Evolutionary conservation across 2,797 vertebrate genomes (phyloP).

Genomic region (Furcifer pardalis): DNA sequence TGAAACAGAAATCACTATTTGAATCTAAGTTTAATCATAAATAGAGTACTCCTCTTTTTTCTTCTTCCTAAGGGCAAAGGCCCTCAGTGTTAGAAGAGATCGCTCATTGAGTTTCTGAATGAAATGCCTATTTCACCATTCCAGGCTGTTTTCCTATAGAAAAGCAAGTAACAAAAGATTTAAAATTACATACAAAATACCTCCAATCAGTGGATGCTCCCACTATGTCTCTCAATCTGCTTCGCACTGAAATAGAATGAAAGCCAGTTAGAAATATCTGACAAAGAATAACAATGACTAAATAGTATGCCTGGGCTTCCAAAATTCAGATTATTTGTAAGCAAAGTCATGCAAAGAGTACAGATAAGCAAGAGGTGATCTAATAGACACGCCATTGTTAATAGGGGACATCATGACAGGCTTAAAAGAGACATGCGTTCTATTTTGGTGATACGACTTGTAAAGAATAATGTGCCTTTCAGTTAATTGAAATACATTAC

Average conservation of each 20-base stretch:
- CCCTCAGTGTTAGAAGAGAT: neutral
- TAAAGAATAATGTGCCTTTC: neutral
- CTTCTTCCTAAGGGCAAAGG: too few relatives aligned
- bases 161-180: neutral
- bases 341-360: slow-evolving; percentile 62
- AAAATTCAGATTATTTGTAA: slow-evolving; percentile 54
- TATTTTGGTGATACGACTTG: slow-evolving; percentile 45
- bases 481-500: neutral
- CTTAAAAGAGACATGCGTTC: neutral
- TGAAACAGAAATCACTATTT: neutral
- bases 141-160: neutral
- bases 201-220: slow-evolving; percentile 95
- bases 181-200: slow-evolving; percentile 73
- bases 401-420: neutral
- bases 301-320: slow-evolving; percentile 35
- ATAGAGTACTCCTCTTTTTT: too few relatives aligned
- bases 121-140: neutral
- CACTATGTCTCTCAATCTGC: slow-evolving; percentile 89
- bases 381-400: slow-evolving; percentile 49
- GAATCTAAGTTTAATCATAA: neutral
- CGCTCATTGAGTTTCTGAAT: neutral
- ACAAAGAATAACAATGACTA: slow-evolving; percentile 7
- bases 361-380: slow-evolving; percentile 41
- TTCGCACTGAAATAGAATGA: slow-evolving; percentile 85
- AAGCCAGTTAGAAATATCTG: slow-evolving; percentile 50